These are phyloP conservation scores for Trachurus trachurus DNA, from an alignment of 2,797 vertebrate species.

Conservation along the genomic window DNA sequence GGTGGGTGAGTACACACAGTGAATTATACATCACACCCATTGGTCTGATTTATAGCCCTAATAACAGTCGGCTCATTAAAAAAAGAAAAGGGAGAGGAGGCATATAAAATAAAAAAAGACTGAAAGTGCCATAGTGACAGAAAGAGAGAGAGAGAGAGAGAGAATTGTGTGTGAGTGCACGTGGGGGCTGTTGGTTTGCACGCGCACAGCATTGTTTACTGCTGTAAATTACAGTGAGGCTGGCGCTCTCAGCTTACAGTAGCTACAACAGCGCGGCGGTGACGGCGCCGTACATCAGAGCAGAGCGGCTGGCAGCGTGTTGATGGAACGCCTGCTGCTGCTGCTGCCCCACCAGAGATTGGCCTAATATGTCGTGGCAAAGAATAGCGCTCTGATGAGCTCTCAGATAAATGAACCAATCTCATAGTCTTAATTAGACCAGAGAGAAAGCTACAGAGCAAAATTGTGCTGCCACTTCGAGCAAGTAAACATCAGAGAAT, in stretches of 20 bases:
- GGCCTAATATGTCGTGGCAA: conserved; percentile 92
- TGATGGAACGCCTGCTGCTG: conserved; percentile 85
- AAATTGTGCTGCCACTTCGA: conserved; percentile 43
- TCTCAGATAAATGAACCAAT: conserved; percentile 89
- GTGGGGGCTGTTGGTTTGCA: conserved; percentile 72
- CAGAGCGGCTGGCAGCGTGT: conserved; percentile 85
- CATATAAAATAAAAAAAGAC: conserved; percentile 85
- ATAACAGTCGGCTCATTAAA: conserved; percentile 99
- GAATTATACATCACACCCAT: conserved; percentile 99
- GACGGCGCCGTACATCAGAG: conserved; percentile 94
- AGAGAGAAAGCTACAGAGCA: conserved; percentile 52
- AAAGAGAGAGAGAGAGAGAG: conserved; percentile 27
- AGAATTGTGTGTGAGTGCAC: conserved; percentile 73
- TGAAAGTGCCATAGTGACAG: conserved; percentile 80
- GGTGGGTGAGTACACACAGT: conserved; percentile 97
- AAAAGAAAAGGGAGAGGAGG: conserved; percentile 88
- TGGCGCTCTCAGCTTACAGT: conserved; percentile 88
- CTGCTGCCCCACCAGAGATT: conserved; percentile 86
- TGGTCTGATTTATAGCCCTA: conserved; percentile 99
- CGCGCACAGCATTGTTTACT: conserved; percentile 92
- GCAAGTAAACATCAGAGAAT: conserved; percentile 62
- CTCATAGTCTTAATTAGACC: conserved; percentile 83
- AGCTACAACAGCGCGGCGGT: conserved; percentile 91
- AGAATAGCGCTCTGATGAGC: conserved; percentile 91
- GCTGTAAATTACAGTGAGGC: conserved; percentile 96